A percentile compares a stretch with the other conserved stretches of the same genome.
Evolutionary conservation across 1,140 invertebrate genomes (phyloP).

Genomic region (Drosophila lacteicornis): DNA sequence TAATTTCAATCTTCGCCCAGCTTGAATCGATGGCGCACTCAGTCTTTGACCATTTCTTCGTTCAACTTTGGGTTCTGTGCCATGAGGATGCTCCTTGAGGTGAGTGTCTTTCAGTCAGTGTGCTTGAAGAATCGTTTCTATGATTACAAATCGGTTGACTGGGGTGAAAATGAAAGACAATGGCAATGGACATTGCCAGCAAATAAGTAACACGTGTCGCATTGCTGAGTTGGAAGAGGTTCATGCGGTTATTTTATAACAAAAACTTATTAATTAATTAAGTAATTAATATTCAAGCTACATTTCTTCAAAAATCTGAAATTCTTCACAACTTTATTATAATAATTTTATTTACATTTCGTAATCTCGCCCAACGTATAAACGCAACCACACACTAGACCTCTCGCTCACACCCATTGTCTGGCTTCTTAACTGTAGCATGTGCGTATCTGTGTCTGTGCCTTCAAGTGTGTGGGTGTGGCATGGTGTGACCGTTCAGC

Average conservation of each 20-base stretch:
- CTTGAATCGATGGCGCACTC: constrained; percentile 6
- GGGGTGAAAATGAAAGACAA: constrained; percentile 18
- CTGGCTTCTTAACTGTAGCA: neutral
- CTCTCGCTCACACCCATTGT: neutral
- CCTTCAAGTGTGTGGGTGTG: constrained; percentile 11
- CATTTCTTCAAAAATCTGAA: neutral
- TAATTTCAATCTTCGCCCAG: constrained; percentile 19
- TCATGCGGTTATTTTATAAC: neutral
- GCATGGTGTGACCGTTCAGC: constrained; percentile 6
- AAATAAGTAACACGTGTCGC: constrained; percentile 20
- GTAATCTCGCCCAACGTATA: neutral
- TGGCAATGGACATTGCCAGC: constrained; percentile 7
- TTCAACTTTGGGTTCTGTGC: constrained; percentile 21
- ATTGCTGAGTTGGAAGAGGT: neutral
- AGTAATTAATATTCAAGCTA: neutral
- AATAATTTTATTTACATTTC: neutral
- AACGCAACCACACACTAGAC: neutral
- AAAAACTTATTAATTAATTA: neutral
- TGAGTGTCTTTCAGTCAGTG: neutral
- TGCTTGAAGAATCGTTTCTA: constrained; percentile 29
- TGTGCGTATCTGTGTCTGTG: neutral
- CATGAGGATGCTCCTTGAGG: neutral
- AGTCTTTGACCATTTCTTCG: constrained; percentile 9
- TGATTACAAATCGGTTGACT: constrained; percentile 57
- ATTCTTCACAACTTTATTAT: no score